These are phyloP conservation scores for Castor canadensis DNA, from an alignment of 2,113 vertebrate species.

Conservation along the genomic window DNA sequence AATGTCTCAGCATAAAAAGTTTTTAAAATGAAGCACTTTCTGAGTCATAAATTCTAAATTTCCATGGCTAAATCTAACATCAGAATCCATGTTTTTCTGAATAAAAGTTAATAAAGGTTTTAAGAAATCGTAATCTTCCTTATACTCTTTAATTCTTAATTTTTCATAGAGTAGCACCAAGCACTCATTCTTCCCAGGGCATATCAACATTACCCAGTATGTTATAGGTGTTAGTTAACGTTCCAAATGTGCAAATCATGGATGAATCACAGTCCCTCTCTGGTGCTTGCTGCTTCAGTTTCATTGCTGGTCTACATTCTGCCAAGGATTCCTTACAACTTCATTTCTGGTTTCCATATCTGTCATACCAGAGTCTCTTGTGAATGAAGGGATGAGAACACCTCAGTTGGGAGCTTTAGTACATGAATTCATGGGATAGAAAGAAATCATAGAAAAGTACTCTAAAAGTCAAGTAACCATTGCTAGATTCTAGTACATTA, in stretches of 20 bases:
- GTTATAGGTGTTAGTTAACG: not conserved
- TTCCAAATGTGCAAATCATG: not conserved
- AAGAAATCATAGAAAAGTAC: not conserved
- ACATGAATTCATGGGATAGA: not conserved
- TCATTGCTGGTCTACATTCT: no score
- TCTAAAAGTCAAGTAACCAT: rapidly evolving
- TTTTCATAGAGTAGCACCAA: not conserved
- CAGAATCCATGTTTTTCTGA: not conserved
- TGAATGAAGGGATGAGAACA: not conserved
- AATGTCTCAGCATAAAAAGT: not conserved
- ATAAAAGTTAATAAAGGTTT: not conserved
- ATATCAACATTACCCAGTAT: not conserved
- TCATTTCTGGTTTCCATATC: not conserved
- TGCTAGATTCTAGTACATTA: not conserved
- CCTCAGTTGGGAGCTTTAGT: not conserved
- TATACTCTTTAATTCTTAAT: not conserved
- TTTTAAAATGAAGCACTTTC: not conserved
- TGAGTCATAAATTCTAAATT: not conserved
- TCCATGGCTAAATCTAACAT: not conserved
- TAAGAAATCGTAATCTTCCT: not conserved
- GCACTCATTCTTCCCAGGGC: not conserved
- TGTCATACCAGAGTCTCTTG: not conserved
- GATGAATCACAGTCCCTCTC: not conserved
- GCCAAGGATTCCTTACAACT: not conserved
- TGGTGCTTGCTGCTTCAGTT: not conserved